Conservation (phyloP, 1,140 invertebrate species). For the Piezodorus guildinii region DNA sequence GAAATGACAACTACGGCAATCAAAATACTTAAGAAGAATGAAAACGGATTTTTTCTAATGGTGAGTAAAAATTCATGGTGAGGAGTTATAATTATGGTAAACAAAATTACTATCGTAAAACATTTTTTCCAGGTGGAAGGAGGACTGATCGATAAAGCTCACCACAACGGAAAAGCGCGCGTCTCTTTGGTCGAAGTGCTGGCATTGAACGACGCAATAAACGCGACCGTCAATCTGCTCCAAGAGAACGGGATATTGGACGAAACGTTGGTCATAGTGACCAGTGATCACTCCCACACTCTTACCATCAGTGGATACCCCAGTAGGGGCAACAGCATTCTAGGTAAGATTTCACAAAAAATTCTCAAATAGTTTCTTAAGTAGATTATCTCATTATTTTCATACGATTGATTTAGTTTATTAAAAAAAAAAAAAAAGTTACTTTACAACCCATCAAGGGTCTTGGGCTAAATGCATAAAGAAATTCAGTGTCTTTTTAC, state of each 20-base stretch:
- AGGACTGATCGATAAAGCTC: conserved; percentile 75
- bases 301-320: conserved; percentile 61
- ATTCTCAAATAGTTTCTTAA: no score
- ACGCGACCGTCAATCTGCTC: conserved; percentile 31
- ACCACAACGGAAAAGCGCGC: conserved; percentile 68
- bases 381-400: no score
- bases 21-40: background rate
- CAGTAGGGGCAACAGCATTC: conserved; percentile 47
- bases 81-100: no score
- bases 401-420: no score
- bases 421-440: no score
- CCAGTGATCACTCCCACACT: conserved; percentile 77
- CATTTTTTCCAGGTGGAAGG: conserved; percentile 73
- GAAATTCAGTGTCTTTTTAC: no score
- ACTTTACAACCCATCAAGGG: no score
- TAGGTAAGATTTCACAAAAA: conserved; percentile 38
- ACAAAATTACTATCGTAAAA: no score
- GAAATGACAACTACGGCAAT: background rate
- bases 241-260: conserved; percentile 19
- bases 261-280: conserved; percentile 77
- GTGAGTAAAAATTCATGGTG: background rate
- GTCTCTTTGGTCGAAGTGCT: conserved; percentile 67
- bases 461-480: no score
- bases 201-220: conserved; percentile 64
- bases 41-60: background rate